phyloP scores from a whole-genome alignment of 2,888 invertebrate species.

The Pammene fasciana region DNA sequence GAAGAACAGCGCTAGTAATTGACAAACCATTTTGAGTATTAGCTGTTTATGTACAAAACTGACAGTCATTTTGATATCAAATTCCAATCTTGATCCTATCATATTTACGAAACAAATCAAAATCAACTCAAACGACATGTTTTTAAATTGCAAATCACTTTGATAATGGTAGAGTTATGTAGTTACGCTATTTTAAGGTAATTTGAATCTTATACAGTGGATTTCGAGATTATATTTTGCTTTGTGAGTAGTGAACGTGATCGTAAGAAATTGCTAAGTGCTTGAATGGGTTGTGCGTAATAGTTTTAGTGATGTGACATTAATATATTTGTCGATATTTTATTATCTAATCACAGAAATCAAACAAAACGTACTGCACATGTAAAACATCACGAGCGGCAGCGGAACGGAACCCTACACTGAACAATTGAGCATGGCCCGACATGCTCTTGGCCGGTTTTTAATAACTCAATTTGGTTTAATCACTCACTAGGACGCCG shows the following conservation, averaged over 20 bases:
- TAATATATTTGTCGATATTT: slow-evolving; percentile 9
- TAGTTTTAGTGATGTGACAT: slow-evolving; percentile 33
- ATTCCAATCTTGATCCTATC: slow-evolving; percentile 1
- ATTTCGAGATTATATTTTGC: not conserved
- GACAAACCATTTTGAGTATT: slow-evolving; percentile 4
- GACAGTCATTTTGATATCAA: slow-evolving; percentile 11
- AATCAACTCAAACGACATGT: not conserved
- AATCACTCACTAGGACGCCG: too few relatives aligned
- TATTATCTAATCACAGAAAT: too few relatives aligned
- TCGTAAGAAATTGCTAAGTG: slow-evolving; percentile 39
- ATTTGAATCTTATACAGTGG: not conserved
- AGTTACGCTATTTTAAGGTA: not conserved
- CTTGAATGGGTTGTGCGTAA: slow-evolving; percentile 39
- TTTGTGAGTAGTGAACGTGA: slow-evolving; percentile 11
- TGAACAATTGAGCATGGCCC: too few relatives aligned
- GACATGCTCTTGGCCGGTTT: too few relatives aligned
- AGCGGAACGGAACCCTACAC: too few relatives aligned
- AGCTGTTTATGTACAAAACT: not conserved
- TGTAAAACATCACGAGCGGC: too few relatives aligned
- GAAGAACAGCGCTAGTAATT: not conserved
- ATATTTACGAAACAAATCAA: not conserved
- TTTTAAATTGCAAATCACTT: not conserved
- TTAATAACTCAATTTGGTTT: too few relatives aligned
- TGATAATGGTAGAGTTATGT: not conserved
- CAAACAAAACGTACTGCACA: too few relatives aligned